Evolutionary conservation across 1,140 invertebrate genomes (phyloP).

Genomic region (Agrypnia vestita): DNA sequence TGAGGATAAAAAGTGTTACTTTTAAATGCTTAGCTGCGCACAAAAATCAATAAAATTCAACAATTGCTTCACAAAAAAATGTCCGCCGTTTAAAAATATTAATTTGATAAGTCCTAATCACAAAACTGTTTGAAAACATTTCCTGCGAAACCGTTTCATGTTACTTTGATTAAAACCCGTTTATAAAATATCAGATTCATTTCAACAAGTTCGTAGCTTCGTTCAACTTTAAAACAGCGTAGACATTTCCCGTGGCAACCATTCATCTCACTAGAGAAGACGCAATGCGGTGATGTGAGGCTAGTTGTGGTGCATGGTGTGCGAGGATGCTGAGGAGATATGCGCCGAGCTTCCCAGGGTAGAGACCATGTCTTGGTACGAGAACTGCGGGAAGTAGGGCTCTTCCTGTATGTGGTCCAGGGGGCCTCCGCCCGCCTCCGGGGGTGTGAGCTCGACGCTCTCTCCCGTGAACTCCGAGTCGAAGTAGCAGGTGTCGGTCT

Average conservation of each 20-base stretch:
- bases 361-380: constrained; percentile 77
- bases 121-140: no score
- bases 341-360: constrained; percentile 68
- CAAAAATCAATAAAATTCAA: no score
- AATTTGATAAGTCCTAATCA: no score
- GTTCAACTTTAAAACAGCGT: neutral
- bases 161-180: no score
- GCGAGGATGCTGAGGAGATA: constrained; percentile 61
- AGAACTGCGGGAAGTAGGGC: constrained; percentile 79
- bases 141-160: no score
- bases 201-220: no score
- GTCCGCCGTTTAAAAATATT: no score
- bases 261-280: neutral
- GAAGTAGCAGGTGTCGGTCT: constrained; percentile 98
- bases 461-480: constrained; percentile 99
- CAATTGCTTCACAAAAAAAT: neutral
- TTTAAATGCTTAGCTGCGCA: constrained; percentile 11
- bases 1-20: neutral
- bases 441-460: constrained; percentile 95
- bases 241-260: constrained; percentile 5
- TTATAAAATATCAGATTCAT: no score
- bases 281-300: neutral
- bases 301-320: constrained; percentile 59
- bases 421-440: constrained; percentile 78
- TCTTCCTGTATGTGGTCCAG: constrained; percentile 78